A percentile compares a stretch with the other conserved stretches of the same genome.
These are phyloP conservation scores for Tychaedon coryphoeus DNA, from an alignment of 2,113 vertebrate genomes.

Conservation along the genomic window DNA sequence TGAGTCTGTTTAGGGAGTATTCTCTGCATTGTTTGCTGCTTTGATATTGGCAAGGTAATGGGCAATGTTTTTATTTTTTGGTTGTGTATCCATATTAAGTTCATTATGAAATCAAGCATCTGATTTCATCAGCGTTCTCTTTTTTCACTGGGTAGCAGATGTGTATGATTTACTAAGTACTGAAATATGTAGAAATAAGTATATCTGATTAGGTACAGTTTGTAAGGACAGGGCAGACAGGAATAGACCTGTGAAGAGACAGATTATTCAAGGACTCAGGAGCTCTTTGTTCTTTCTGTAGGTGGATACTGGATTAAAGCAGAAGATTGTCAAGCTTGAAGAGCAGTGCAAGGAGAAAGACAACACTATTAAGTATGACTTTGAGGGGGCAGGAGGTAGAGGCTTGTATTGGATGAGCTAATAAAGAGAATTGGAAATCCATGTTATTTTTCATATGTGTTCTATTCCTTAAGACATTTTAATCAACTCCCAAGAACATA, in stretches of 20 bases:
- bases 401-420: neutral
- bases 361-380: constrained; percentile 77
- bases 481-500: neutral
- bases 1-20: neutral
- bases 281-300: constrained; percentile 56
- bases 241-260: neutral
- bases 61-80: neutral
- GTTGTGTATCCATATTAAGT: neutral
- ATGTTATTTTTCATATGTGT: neutral
- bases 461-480: neutral
- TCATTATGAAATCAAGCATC: neutral
- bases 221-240: neutral
- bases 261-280: neutral
- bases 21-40: neutral
- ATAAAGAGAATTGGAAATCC: neutral
- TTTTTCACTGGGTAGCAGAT: neutral
- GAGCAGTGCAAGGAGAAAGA: constrained; percentile 92
- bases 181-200: neutral
- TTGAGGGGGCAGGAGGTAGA: neutral
- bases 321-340: constrained; percentile 87
- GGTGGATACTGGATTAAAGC: constrained; percentile 86
- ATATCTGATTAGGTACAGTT: neutral
- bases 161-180: neutral
- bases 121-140: neutral
- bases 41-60: neutral